Percentiles rank a stretch among this genome's conserved stretches.
Conservation (phyloP, 1,140 invertebrate species). For the Bombus waltoni region DNA sequence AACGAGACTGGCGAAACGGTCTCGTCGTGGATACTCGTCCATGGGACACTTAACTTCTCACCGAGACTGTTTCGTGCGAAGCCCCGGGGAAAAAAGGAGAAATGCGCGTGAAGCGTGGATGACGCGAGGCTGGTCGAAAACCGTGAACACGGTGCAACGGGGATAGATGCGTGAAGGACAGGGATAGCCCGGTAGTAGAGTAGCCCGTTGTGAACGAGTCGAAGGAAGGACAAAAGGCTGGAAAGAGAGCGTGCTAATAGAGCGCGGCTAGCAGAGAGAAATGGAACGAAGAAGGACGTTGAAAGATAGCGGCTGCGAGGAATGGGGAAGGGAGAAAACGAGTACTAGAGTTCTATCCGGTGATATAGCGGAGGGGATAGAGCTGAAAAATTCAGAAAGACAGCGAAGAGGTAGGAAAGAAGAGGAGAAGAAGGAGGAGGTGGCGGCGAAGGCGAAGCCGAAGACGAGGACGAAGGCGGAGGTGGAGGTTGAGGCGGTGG, state of each 20-base stretch:
- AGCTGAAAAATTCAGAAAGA: constrained; percentile 66
- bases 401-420: constrained; percentile 37
- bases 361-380: not conserved
- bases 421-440: constrained; percentile 46
- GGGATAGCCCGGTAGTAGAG: not conserved
- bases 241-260: not conserved
- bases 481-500: constrained; percentile 23
- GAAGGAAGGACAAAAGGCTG: constrained; percentile 3
- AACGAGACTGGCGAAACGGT: too few species aligned
- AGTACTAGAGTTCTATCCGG: not conserved
- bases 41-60: too few species aligned
- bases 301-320: not conserved
- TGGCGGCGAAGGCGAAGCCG: not conserved
- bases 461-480: constrained; percentile 13
- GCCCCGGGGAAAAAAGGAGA: too few species aligned
- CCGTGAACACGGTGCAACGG: not conserved
- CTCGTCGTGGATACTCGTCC: too few species aligned
- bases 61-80: too few species aligned
- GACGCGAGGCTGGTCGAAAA: not conserved
- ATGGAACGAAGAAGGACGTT: constrained; percentile 16
- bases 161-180: not conserved
- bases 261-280: not conserved
- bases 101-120: too few species aligned
- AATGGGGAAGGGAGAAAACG: not conserved
- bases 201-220: not conserved